These are phyloP conservation scores for Diadophis punctatus DNA, from an alignment of 2,113 vertebrate genomes.

Conservation along the genomic window DNA sequence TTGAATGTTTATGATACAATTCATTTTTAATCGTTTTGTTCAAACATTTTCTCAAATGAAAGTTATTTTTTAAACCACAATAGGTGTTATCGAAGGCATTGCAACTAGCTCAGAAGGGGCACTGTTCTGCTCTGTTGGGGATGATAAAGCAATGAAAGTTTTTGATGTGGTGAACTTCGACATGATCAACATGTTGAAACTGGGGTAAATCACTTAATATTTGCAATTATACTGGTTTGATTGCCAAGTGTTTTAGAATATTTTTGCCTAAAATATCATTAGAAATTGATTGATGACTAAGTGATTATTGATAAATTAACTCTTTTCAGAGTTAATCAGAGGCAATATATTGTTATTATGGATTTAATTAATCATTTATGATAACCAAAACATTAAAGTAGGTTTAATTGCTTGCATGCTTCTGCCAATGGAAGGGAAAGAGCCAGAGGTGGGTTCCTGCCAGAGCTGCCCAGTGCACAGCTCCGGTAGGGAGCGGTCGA, in stretches of 20 bases:
- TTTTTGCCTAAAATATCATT: not conserved
- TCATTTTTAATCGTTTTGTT: not conserved
- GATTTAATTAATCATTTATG: not conserved
- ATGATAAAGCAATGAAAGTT: constrained; percentile 98
- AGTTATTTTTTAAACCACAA: constrained; percentile 27
- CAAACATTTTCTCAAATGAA: not conserved
- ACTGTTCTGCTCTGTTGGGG: constrained; percentile 90
- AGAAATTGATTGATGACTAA: not conserved
- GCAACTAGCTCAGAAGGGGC: constrained; percentile 91
- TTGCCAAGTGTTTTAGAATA: not conserved
- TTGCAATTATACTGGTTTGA: not conserved
- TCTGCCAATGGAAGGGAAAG: not conserved
- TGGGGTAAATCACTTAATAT: constrained; percentile 78
- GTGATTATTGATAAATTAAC: not conserved
- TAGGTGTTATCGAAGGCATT: constrained; percentile 91
- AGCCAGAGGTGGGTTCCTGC: no score
- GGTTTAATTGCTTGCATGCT: not conserved
- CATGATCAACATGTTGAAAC: constrained; percentile 99
- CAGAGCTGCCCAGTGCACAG: no score
- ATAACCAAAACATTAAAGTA: not conserved
- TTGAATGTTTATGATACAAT: not conserved
- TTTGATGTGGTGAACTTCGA: constrained; percentile 99
- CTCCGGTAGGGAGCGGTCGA: no score
- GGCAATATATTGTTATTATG: not conserved
- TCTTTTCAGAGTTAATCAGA: not conserved